Percentiles rank a stretch among this genome's conserved stretches.
These are phyloP conservation scores for Miltochrista miniata DNA, from an alignment of 2,888 invertebrate species.

Conservation along the genomic window DNA sequence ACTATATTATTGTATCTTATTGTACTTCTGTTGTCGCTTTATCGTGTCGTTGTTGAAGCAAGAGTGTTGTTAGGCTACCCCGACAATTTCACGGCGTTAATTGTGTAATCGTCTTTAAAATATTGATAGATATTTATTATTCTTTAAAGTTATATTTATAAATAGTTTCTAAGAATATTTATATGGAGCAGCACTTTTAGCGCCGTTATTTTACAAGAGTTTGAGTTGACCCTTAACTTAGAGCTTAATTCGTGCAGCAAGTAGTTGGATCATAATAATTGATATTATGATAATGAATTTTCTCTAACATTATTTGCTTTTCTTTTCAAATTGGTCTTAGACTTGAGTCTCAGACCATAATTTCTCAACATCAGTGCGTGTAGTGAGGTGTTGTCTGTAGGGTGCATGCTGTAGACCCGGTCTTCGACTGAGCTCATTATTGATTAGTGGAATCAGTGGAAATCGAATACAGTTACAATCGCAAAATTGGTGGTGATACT, in stretches of 20 bases:
- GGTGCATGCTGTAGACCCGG: too few relatives aligned
- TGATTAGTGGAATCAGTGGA: too few relatives aligned
- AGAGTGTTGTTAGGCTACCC: conserved; percentile 77
- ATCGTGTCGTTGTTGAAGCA: conserved; percentile 77
- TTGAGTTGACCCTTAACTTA: conserved; percentile 38
- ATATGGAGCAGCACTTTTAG: conserved; percentile 50
- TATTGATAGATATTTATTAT: conserved; percentile 18
- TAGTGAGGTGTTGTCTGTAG: too few relatives aligned
- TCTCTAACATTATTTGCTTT: conserved; percentile 21
- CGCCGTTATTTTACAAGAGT: conserved; percentile 44
- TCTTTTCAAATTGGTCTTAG: too few relatives aligned
- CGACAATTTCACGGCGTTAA: conserved; percentile 60
- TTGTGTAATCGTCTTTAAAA: conserved; percentile 40
- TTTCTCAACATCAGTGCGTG: too few relatives aligned
- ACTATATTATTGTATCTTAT: conserved; percentile 67
- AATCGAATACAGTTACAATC: too few relatives aligned
- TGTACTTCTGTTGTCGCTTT: conserved; percentile 80
- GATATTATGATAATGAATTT: conserved; percentile 12
- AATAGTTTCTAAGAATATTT: conserved; percentile 23
- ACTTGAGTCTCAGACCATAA: too few relatives aligned
- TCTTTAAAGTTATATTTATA: conserved; percentile 35
- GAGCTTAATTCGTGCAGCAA: conserved; percentile 43
- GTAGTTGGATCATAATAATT: conserved; percentile 21
- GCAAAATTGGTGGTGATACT: too few relatives aligned
- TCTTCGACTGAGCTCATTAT: too few relatives aligned